Base-by-base conservation (phyloP, 2,888 invertebrate species). In the Drosophila testacea region DNA sequence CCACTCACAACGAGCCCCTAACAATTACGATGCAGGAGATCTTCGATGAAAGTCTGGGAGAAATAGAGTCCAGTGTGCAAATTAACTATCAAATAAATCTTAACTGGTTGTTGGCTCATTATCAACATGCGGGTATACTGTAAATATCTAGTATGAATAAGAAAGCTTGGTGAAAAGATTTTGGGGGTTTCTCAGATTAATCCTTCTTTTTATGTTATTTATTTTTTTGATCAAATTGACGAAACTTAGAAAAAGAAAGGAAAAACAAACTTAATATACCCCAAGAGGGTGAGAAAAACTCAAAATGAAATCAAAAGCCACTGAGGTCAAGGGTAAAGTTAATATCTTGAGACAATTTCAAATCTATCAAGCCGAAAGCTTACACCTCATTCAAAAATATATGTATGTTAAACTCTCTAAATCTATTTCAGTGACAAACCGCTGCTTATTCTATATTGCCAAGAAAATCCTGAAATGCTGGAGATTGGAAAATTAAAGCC, bases 31-130 rank as follows among this genome's bases (percentile, higher is more conserved):
- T 96, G 81, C 94, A 94, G 91, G 97, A 97, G 93, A 93, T 97
- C 10, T 92, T 97, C 4, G 96, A 97, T 85, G 93, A 93, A 7
- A 96, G 96, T 88, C 92, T 97, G 4, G 97, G 97, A 0, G 94
- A 95, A 62, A 92, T 97, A 4, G 95, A 95, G 76, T 94, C 94
- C 50, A 95, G 96, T 0, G 92, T 97, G 27, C 97, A 56, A 48
- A 28, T 63, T 10, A 48, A 48, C 30, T 48, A 16, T 56, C 7
- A 38, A 11, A 11, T 63, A 5, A 16, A 55, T n/a, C 34, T 56
- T 4, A 9, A 4, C 4, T 63, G 63, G 63, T 27, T 63, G 28
- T 34, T 55, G 39, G 2, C 13, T 6, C 38, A 39, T 3, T 56
- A 63, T 28, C n/a, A 63, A 11, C 32, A 34, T 28, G 63, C 63